phyloP scores from a whole-genome alignment of 2,888 invertebrate species.

The Drosophila ustulata region DNA sequence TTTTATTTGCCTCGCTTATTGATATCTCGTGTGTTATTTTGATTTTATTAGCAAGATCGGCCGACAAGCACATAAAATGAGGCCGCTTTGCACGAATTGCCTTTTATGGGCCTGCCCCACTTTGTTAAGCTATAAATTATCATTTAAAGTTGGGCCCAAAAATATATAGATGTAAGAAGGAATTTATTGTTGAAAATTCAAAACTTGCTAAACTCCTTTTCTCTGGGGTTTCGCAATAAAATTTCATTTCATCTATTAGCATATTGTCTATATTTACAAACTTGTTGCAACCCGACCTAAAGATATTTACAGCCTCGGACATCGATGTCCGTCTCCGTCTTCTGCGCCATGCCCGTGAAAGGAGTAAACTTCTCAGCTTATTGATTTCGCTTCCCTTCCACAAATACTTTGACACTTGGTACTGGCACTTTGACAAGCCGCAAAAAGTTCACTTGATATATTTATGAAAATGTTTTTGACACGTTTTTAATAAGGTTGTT shows the following conservation, averaged over 20 bases:
- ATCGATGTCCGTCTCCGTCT: background rate
- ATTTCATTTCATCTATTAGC: slow-evolving; percentile 29
- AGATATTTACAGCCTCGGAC: slow-evolving; percentile 11
- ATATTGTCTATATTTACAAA: slow-evolving; percentile 33
- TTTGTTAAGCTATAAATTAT: slow-evolving; percentile 39
- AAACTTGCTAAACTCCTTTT: slow-evolving; percentile 20
- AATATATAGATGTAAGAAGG: slow-evolving; percentile 1
- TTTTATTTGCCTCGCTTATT: slow-evolving; percentile 74
- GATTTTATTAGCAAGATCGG: slow-evolving; percentile 54
- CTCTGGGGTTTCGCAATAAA: slow-evolving; percentile 21
- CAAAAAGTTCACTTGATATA: slow-evolving; percentile 73
- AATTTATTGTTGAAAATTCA: background rate
- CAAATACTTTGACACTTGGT: slow-evolving; percentile 75
- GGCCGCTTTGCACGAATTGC: slow-evolving; percentile 37
- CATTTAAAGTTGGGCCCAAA: slow-evolving; percentile 24
- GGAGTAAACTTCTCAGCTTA: slow-evolving; percentile 49
- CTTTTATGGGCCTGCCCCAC: slow-evolving; percentile 33
- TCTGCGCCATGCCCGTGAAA: background rate
- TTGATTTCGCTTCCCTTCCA: slow-evolving; percentile 64
- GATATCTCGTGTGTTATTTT: slow-evolving; percentile 68
- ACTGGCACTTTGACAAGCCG: slow-evolving; percentile 74
- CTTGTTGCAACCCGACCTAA: slow-evolving; percentile 51
- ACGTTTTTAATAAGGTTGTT: slow-evolving; percentile 77
- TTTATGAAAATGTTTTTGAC: slow-evolving; percentile 80
- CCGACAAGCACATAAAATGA: slow-evolving; percentile 10